Percentiles rank a stretch among this genome's conserved stretches.
These are phyloP conservation scores for Phragmatobia fuliginosa DNA, from an alignment of 2,888 invertebrate species.

Conservation along the genomic window DNA sequence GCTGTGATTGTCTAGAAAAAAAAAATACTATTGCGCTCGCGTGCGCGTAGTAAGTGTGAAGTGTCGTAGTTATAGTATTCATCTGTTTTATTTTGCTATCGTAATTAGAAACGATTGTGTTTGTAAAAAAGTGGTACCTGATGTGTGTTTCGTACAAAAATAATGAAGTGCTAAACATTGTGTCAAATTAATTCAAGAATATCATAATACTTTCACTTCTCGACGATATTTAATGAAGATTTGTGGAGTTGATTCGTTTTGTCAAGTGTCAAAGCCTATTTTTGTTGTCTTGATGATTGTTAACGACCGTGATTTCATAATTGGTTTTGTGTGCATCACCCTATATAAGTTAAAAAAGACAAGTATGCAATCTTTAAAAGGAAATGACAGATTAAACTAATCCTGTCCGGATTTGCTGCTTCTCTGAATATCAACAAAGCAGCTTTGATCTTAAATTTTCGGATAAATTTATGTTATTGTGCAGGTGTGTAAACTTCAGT, in stretches of 20 bases:
- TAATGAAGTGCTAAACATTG: neutral
- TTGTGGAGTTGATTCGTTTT: slow-evolving; percentile 33
- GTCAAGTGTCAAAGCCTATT: slow-evolving; percentile 51
- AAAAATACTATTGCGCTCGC: slow-evolving; percentile 34
- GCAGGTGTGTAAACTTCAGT: slow-evolving; percentile 40
- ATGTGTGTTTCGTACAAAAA: slow-evolving; percentile 15
- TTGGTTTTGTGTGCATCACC: slow-evolving; percentile 18
- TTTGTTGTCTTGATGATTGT: slow-evolving; percentile 44
- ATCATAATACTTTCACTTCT: slow-evolving; percentile 48
- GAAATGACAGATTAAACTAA: slow-evolving; percentile 17
- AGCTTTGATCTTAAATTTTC: slow-evolving; percentile 24
- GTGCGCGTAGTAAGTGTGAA: slow-evolving; percentile 29
- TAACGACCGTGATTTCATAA: slow-evolving; percentile 33
- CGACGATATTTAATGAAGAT: slow-evolving; percentile 27
- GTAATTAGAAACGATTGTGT: slow-evolving; percentile 28
- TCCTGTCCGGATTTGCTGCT: slow-evolving; percentile 17
- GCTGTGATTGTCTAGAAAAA: slow-evolving; percentile 18
- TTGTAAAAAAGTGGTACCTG: slow-evolving; percentile 18
- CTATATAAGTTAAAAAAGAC: slow-evolving; percentile 11
- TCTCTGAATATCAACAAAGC: slow-evolving; percentile 18
- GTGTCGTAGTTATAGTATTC: neutral
- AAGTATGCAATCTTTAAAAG: slow-evolving; percentile 18
- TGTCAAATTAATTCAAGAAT: slow-evolving; percentile 8
- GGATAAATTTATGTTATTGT: slow-evolving; percentile 21
- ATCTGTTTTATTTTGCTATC: slow-evolving; percentile 18